Evolutionary conservation across 2,113 vertebrate genomes (phyloP), one percentile per base, ranked within the genome.

Genomic region (Alectura lathami): DNA sequence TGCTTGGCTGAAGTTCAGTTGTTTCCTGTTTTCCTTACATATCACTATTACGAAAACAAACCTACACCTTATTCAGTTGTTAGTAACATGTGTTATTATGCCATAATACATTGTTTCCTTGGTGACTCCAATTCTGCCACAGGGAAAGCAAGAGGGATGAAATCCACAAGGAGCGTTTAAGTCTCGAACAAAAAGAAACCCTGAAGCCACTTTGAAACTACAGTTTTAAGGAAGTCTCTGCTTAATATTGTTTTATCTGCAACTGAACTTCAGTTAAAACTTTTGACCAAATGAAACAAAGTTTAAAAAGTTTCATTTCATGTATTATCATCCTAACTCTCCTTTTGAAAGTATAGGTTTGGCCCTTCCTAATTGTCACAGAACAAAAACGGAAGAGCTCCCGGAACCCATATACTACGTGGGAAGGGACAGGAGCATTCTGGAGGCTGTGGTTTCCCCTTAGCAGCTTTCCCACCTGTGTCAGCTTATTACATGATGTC

Each of bases 281-380:
- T 77, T 87, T 42, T 88, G 1, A 86, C 45, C 9, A 32, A 24
- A 93, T 77, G 59, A 94, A 90, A 86, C 6, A 0, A 1, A 54
- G 36, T 68, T 96, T 50, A 57, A 63, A 38, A 95, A 77, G 79
- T 83, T 88, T 32, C 29, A 42, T 2, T 78, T 80, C 72, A 62
- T 83, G 60, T 60, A 13, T 80, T 86, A 38, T 66, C 8, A 45
- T 76, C 32, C 26, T 62, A 76, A 85, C 18, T 13, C 56, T 54
- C n/a, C 53, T 90, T 91, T 77, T n/a, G 70, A 57, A 91, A 94
- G 47, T 13, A 88, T 69, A 91, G 50, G 50, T 42, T 94, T 90
- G 89, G 50, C 36, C 20, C 53, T 80, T 90, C 29, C 38, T 88
- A 88, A n/a, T n/a, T n/a, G n/a, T n/a, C n/a, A n/a, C n/a, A n/a